phyloP scores from a whole-genome alignment of 2,888 invertebrate genomes.

The Anoncus sp. region DNA sequence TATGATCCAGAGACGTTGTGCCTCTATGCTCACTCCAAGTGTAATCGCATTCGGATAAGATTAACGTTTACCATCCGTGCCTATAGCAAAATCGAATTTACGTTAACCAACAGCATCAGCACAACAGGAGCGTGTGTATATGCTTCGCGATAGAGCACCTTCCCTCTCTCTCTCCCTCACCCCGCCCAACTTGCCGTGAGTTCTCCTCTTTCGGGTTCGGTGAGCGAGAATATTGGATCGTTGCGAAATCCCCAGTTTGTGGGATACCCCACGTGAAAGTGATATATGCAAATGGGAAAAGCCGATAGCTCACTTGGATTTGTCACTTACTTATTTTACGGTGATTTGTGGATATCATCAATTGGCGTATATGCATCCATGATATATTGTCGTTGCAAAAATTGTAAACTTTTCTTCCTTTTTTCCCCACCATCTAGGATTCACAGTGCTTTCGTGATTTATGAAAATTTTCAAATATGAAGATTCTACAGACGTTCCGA shows the following conservation, averaged over 20 bases:
- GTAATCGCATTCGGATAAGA: slow-evolving; percentile 61
- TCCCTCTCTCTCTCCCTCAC: too few species aligned
- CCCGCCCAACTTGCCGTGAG: not conserved
- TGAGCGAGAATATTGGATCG: slow-evolving; percentile 43
- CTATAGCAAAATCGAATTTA: slow-evolving; percentile 40
- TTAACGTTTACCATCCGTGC: slow-evolving; percentile 51
- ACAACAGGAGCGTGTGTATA: slow-evolving; percentile 13
- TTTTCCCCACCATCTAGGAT: not conserved
- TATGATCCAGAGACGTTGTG: slow-evolving; percentile 42
- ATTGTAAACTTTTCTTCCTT: not conserved
- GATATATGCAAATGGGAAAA: slow-evolving; percentile 41
- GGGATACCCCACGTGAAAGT: slow-evolving; percentile 35
- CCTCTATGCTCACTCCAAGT: slow-evolving; percentile 26
- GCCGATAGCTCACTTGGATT: slow-evolving; percentile 38
- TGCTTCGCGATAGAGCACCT: not conserved
- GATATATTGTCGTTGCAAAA: not conserved
- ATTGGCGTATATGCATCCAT: slow-evolving; percentile 18
- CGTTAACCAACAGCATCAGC: slow-evolving; percentile 21
- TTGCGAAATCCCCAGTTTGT: slow-evolving; percentile 30
- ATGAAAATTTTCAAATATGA: not conserved
- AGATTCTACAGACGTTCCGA: not conserved
- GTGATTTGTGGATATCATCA: slow-evolving; percentile 38
- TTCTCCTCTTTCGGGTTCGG: slow-evolving; percentile 34
- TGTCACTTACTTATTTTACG: slow-evolving; percentile 35
- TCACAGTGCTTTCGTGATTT: not conserved